These are phyloP conservation scores for Habroteleia sp. DNA, from an alignment of 2,888 invertebrate genomes.

Conservation along the genomic window DNA sequence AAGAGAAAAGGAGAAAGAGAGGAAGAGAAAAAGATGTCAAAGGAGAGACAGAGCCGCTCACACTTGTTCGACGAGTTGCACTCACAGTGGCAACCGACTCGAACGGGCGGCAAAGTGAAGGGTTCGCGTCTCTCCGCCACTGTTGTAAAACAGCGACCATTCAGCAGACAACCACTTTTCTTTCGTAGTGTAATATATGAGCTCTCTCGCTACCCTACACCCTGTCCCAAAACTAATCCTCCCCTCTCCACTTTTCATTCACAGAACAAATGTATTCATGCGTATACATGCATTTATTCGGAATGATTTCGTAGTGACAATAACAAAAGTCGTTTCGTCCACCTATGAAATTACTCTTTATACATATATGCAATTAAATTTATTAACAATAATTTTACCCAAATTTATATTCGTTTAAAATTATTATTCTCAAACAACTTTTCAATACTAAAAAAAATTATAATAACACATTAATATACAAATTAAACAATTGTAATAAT, in stretches of 20 bases:
- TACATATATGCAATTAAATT: too few relatives aligned
- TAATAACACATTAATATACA: too few relatives aligned
- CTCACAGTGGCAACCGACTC: constrained; percentile 54
- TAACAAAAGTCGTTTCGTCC: constrained; percentile 43
- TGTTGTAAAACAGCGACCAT: constrained; percentile 76
- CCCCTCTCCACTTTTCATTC: constrained; percentile 45
- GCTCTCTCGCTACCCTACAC: constrained; percentile 53
- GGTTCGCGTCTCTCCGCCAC: constrained; percentile 70
- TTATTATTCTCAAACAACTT: too few relatives aligned
- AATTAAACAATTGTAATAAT: too few relatives aligned
- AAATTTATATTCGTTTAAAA: too few relatives aligned
- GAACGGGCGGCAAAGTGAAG: constrained; percentile 69
- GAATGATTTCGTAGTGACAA: constrained; percentile 38
- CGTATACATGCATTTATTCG: constrained; percentile 37
- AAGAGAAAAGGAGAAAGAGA: constrained; percentile 29
- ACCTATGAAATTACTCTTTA: too few relatives aligned
- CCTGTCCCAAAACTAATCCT: constrained; percentile 54
- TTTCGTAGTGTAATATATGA: constrained; percentile 62
- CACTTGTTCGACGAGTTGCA: constrained; percentile 60
- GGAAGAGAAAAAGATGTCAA: constrained; percentile 43
- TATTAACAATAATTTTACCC: too few relatives aligned
- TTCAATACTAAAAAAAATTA: too few relatives aligned
- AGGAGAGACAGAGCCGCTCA: constrained; percentile 39
- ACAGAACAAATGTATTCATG: constrained; percentile 57
- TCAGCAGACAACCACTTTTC: constrained; percentile 71